These are phyloP conservation scores for Cyprinodon variegatus DNA, from an alignment of 2,113 vertebrate species.

Conservation along the genomic window DNA sequence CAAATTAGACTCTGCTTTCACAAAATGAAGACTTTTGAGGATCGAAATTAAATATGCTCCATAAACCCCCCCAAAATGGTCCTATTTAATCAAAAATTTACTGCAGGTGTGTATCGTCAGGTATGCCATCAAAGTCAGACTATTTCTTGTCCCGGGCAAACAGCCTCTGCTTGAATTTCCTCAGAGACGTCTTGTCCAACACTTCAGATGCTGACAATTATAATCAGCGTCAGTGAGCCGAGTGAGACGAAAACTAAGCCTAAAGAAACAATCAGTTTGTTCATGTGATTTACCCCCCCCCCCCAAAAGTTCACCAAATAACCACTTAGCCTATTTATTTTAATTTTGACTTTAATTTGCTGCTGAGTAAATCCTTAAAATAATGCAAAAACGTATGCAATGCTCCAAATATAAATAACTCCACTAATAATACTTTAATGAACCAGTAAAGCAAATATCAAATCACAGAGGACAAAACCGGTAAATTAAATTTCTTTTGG, in stretches of 20 bases:
- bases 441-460: no score
- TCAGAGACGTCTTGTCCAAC: slow-evolving; percentile 60
- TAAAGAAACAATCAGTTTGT: slow-evolving; percentile 44
- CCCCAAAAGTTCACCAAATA: background rate
- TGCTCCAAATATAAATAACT: background rate
- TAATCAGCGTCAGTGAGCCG: slow-evolving; percentile 24
- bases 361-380: background rate
- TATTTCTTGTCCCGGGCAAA: slow-evolving; percentile 59
- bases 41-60: slow-evolving; percentile 26
- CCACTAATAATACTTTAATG: background rate
- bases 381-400: background rate
- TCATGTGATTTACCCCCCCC: slow-evolving; percentile 3
- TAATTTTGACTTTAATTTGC: background rate
- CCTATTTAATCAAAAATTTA: slow-evolving; percentile 9
- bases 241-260: slow-evolving; percentile 53
- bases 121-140: slow-evolving; percentile 53
- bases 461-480: no score
- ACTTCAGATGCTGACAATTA: slow-evolving; percentile 42
- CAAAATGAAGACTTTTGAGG: slow-evolving; percentile 14
- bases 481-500: no score
- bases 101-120: slow-evolving; percentile 66
- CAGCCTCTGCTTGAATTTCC: slow-evolving; percentile 65
- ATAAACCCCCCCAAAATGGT: slow-evolving; percentile 51
- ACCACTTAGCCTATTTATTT: background rate
- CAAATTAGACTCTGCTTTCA: slow-evolving; percentile 14